A percentile compares a stretch with the other conserved stretches of the same genome.
Conservation (phyloP, 64 coral and sea anemone species). For the Orbicella faveolata region DNA sequence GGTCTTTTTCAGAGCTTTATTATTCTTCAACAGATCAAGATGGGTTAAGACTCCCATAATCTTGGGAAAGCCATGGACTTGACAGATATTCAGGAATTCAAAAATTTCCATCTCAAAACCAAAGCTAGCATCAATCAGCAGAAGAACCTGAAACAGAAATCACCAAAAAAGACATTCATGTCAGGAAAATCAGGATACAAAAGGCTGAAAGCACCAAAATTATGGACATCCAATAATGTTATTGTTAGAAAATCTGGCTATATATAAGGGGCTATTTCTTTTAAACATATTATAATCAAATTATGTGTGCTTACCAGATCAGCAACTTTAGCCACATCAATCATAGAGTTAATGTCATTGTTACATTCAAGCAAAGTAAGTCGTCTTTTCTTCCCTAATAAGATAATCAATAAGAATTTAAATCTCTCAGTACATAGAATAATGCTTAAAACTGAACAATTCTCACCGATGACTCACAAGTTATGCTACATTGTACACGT, state of each 20-base stretch:
- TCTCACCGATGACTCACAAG: too few relatives aligned
- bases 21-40: slow-evolving; percentile 90
- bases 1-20: slow-evolving; percentile 91
- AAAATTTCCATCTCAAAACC: slow-evolving; percentile 99
- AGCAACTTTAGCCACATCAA: slow-evolving; percentile 96
- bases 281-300: not conserved
- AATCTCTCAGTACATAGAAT: too few relatives aligned
- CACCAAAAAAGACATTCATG: too few relatives aligned
- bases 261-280: not conserved
- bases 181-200: too few relatives aligned
- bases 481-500: too few relatives aligned
- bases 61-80: slow-evolving; percentile 99
- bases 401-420: not conserved
- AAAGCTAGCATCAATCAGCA: slow-evolving; percentile 99
- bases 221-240: not conserved
- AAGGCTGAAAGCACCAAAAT: not conserved
- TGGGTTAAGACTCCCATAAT: slow-evolving; percentile 96
- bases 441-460: too few relatives aligned
- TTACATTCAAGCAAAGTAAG: slow-evolving; percentile 93
- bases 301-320: slow-evolving; percentile 77
- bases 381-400: slow-evolving; percentile 93
- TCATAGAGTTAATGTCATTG: slow-evolving; percentile 99
- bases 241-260: too few relatives aligned
- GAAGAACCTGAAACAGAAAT: slow-evolving; percentile 58
- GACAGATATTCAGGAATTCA: slow-evolving; percentile 99